These are phyloP conservation scores for Rhinoraja longicauda DNA, from an alignment of 2,797 vertebrate genomes.

Conservation along the genomic window DNA sequence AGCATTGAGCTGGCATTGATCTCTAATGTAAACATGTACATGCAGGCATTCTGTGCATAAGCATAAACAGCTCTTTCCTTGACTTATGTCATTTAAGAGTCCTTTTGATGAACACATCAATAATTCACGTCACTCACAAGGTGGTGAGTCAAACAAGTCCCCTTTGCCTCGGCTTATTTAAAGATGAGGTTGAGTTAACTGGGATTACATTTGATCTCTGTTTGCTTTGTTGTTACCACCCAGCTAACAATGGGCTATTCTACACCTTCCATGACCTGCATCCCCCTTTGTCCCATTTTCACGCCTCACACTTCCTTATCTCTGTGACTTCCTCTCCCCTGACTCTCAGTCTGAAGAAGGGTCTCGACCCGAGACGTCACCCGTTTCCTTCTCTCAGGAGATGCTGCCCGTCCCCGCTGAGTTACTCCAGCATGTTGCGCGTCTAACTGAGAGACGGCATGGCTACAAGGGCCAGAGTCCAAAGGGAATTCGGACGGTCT, in stretches of 20 bases:
- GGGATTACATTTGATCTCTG: slow-evolving; percentile 54
- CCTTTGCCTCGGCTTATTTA: slow-evolving; percentile 82
- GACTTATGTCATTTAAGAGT: slow-evolving; percentile 67
- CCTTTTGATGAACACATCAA: slow-evolving; percentile 80
- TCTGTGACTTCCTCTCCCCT: too few relatives aligned
- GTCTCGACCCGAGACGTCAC: too few relatives aligned
- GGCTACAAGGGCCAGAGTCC: slow-evolving; percentile 65
- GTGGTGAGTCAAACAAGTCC: slow-evolving; percentile 72
- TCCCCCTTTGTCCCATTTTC: too few relatives aligned
- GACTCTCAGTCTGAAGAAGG: too few relatives aligned
- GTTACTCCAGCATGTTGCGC: too few relatives aligned
- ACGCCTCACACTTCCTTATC: too few relatives aligned
- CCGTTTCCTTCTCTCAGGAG: too few relatives aligned
- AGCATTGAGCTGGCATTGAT: background rate
- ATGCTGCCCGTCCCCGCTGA: too few relatives aligned
- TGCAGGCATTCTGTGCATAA: slow-evolving; percentile 50
- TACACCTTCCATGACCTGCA: too few relatives aligned
- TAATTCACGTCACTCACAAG: slow-evolving; percentile 81
- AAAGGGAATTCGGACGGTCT: slow-evolving; percentile 72
- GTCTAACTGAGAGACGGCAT: slow-evolving; percentile 56
- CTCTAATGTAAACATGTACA: slow-evolving; percentile 13
- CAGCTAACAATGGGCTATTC: too few relatives aligned
- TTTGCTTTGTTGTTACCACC: too few relatives aligned
- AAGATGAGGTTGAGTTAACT: slow-evolving; percentile 75
- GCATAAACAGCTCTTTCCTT: slow-evolving; percentile 58